Percentiles rank a stretch among this genome's conserved stretches.
phyloP scores from a whole-genome alignment of 2,888 invertebrate species.

The Parnassius glacialis region DNA sequence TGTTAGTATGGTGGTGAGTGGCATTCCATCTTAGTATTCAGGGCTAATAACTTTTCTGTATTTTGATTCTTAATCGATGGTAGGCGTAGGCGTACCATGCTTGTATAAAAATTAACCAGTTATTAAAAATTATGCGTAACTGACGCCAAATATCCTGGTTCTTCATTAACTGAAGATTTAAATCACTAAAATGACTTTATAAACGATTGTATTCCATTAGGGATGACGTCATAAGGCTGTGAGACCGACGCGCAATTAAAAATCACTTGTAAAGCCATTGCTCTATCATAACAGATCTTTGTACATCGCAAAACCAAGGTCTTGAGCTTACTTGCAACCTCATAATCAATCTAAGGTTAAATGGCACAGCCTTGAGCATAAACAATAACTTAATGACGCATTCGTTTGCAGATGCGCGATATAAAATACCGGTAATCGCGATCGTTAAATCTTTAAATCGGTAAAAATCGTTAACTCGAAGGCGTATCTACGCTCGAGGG shows the following conservation, averaged over 20 bases:
- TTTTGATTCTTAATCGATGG: too few species aligned
- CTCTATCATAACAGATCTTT: conserved; percentile 27
- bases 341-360: conserved; percentile 29
- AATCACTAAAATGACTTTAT: conserved; percentile 10
- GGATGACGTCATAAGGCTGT: conserved; percentile 20
- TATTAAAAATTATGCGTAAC: too few species aligned
- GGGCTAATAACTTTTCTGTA: too few species aligned
- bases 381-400: conserved; percentile 41
- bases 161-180: conserved; percentile 2
- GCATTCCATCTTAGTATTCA: too few species aligned
- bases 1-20: too few species aligned
- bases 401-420: conserved; percentile 40
- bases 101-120: too few species aligned
- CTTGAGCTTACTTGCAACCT: conserved; percentile 28
- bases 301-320: conserved; percentile 34
- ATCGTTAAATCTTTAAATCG: conserved; percentile 40
- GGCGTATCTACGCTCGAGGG: neutral
- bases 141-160: too few species aligned
- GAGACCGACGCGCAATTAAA: conserved; percentile 36
- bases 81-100: too few species aligned
- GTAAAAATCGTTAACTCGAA: conserved; percentile 30
- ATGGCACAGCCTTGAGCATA: conserved; percentile 38
- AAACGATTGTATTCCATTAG: conserved; percentile 24
- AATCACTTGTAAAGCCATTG: conserved; percentile 33
- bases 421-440: conserved; percentile 45